Percentiles rank a stretch among this genome's conserved stretches.
phyloP scores from a whole-genome alignment of 2,113 vertebrate genomes.

The Apteryx mantelli region DNA sequence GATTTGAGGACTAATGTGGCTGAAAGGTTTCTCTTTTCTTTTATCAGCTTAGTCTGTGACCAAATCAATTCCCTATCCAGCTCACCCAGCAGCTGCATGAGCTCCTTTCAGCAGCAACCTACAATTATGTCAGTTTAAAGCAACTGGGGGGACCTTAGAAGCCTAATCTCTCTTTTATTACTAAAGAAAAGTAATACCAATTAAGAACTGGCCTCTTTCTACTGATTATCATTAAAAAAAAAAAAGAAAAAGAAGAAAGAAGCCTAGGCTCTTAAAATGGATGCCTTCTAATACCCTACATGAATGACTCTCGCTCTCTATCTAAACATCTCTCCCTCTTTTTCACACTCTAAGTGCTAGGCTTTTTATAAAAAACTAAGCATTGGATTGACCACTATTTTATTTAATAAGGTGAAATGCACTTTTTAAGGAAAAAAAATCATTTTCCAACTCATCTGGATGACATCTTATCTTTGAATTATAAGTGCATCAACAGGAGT shows the following conservation, averaged over 20 bases:
- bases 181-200: background rate
- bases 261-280: background rate
- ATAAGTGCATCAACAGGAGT: background rate
- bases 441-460: background rate
- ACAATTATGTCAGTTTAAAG: background rate
- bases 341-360: background rate
- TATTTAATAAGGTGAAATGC: background rate
- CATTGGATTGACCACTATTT: background rate
- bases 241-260: too few species aligned
- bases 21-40: background rate
- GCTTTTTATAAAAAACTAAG: background rate
- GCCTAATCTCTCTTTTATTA: background rate
- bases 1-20: background rate
- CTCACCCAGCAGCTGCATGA: background rate
- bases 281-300: background rate
- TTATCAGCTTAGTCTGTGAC: background rate
- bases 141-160: background rate
- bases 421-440: background rate
- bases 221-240: accelerated
- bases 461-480: background rate
- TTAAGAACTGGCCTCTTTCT: background rate
- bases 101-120: background rate
- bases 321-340: background rate
- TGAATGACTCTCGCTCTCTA: background rate
- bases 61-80: background rate